Base-by-base conservation (phyloP, 2,797 vertebrate genomes). In the Rhinella marina region DNA sequence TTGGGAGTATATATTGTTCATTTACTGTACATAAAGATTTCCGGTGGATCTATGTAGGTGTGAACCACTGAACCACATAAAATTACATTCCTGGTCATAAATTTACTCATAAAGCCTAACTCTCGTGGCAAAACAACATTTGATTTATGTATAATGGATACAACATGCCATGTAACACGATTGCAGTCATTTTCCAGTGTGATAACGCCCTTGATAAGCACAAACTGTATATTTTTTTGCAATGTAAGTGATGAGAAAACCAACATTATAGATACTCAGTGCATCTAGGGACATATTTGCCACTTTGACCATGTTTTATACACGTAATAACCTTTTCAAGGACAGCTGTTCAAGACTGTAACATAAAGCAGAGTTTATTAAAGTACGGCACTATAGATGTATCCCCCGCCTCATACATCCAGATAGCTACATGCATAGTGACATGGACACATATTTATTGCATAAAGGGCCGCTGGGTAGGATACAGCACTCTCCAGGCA, bases 391-490 rank as follows among this genome's bases (percentile, higher is more conserved):
- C 19, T 68, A 48, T 7, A 52, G 57, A 83, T 84, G 19, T n/a
- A 48, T 25, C 32, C 11, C 64, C 17, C 5, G 48, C 41, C 72
- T 62, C 56, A 27, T 77, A 64, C 66, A 70, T 57, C 61, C 72
- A n/a, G 29, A 76, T 76, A 54, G 27, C 68, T 81, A 23, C 84
- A 89, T 85, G 54, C 13, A 52, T 76, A 82, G 61, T 83, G 81
- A 62, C 87, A 88, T 50, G 12, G 50, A 82, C 29, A 76, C 59
- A 86, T 50, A 83, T 66, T 68, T 77, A 79, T 23, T 64, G 12
- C 25, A 84, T 73, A 70, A 50, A 80, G n/a, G 80, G 85, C 84
- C 85, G 72, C 11, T 86, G 85, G 84, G 80, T 83, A 84, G 84
- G 84, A 82, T 85, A 70, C 23, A 86, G 81, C 64, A 56, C 19